Conservation (phyloP, 2,113 vertebrate genomes). For the Pimephales promelas region DNA sequence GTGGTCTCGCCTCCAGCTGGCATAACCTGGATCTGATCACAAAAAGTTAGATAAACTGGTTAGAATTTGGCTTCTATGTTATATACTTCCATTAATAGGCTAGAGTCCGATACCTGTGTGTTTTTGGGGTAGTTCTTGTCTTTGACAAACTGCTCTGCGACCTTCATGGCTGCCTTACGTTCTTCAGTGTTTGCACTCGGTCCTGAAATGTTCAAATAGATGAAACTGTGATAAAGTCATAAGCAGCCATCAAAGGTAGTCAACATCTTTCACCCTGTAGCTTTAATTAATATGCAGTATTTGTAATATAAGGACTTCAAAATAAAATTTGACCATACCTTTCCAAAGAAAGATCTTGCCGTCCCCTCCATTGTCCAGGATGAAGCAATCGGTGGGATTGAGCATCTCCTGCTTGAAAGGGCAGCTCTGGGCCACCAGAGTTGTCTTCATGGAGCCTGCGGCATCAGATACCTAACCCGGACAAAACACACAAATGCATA, state of each 20-base stretch:
- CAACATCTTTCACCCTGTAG: not conserved
- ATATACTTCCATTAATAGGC: not conserved
- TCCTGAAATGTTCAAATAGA: conserved; percentile 58
- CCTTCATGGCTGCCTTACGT: conserved; percentile 63
- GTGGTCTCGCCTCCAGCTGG: conserved; percentile 70
- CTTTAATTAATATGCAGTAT: not conserved
- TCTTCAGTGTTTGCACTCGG: conserved; percentile 61
- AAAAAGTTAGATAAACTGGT: not conserved
- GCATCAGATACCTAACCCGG: conserved; percentile 74
- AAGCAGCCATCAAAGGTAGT: not conserved
- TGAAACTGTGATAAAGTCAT: not conserved
- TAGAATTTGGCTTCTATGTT: not conserved
- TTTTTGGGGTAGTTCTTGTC: conserved; percentile 66
- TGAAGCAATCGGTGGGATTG: conserved; percentile 70
- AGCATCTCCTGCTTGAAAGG: conserved; percentile 76
- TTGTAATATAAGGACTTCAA: not conserved
- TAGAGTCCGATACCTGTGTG: conserved; percentile 66
- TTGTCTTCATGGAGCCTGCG: conserved; percentile 64
- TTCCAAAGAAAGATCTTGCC: conserved; percentile 77
- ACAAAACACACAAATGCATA: not conserved
- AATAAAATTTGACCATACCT: conserved; percentile 63
- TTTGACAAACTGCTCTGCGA: conserved; percentile 68
- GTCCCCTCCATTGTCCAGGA: conserved; percentile 72
- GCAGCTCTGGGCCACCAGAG: conserved; percentile 61
- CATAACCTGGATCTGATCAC: conserved; percentile 69